Base-by-base conservation (phyloP, 2,888 invertebrate genomes). In the Plagodis pulveraria region DNA sequence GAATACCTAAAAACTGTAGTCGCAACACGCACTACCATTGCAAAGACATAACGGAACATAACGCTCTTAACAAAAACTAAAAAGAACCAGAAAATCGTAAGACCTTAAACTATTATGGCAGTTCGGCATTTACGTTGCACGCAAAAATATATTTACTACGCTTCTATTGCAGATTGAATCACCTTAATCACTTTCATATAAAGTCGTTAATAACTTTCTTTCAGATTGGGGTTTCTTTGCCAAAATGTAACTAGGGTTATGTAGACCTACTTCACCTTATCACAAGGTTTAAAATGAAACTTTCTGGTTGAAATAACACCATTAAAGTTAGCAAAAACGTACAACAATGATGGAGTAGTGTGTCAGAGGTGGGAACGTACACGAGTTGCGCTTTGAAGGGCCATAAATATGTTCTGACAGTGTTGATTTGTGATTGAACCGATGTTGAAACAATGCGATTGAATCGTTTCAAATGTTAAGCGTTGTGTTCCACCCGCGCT, bases 271-370 rank as follows among this genome's bases (percentile, higher is more conserved):
- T 22, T 22, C 22, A 22, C 22, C 22, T 4, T 22, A 22, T 22
- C 11, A 32, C 22, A 65, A 58, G 59, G 56, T 76, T 8, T 32
- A 36, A 12, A 44, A 44, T 51, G 10, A 9, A 36, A 5, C 7
- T 5, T 56, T 49, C 35, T 54, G 40, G 22, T 6, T 11, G 2
- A 0, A 46, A n/a, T 35, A 12, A 12, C 7, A 12, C 10, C 47
- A 32, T 55, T 56, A 52, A 49, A 59, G 49, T 66, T 73, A 68
- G 58, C 56, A 64, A 58, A 61, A 73, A 74, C 67, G 75, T 73
- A 79, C 79, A 78, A 77, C 76, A 80, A 83, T 84, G 84, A 84
- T 83, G 77, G 75, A 84, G 77, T 73, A 71, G 71, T 73, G 62
- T 84, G 81, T 82, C 78, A 67, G 62, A 73, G 83, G 83, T 79